phyloP scores from a whole-genome alignment of 2,888 invertebrate genomes.

The Lypha dubia region DNA sequence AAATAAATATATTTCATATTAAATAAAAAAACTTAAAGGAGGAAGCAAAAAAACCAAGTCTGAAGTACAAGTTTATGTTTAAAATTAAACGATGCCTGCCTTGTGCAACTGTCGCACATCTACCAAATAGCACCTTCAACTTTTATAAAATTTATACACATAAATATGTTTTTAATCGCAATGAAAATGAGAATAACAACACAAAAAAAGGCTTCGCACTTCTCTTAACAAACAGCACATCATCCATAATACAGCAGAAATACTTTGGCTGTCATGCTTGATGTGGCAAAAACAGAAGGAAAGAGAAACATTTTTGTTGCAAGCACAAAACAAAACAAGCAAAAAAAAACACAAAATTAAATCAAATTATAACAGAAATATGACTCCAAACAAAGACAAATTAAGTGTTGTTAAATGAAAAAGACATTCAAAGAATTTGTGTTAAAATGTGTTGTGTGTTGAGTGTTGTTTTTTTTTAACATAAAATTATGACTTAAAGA shows the following conservation, averaged over 20 bases:
- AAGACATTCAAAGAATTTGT: slow-evolving; percentile 57
- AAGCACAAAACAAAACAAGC: slow-evolving; percentile 12
- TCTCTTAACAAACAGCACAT: slow-evolving; percentile 46
- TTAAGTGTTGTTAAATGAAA: slow-evolving; percentile 59
- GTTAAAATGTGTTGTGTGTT: neutral
- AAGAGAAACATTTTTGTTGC: slow-evolving; percentile 27
- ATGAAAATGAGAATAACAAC: too few species aligned
- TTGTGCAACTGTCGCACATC: slow-evolving; percentile 72
- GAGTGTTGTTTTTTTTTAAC: neutral
- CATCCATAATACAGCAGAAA: slow-evolving; percentile 54
- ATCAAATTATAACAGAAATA: slow-evolving; percentile 68
- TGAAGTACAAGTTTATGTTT: slow-evolving; percentile 62
- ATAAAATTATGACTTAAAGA: slow-evolving; percentile 34
- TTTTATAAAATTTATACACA: slow-evolving; percentile 52
- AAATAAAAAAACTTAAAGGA: too few species aligned
- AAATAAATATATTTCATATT: too few species aligned
- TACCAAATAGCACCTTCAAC: slow-evolving; percentile 69
- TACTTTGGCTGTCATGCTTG: slow-evolving; percentile 49
- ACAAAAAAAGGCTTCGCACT: slow-evolving; percentile 26
- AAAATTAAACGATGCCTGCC: slow-evolving; percentile 71
- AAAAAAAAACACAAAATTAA: slow-evolving; percentile 40
- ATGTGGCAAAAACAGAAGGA: slow-evolving; percentile 49
- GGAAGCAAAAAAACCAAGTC: slow-evolving; percentile 4
- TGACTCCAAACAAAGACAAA: slow-evolving; percentile 65
- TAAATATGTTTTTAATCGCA: slow-evolving; percentile 60